Evolutionary conservation across 2,113 vertebrate genomes (phyloP).

Genomic region (Diadophis punctatus): DNA sequence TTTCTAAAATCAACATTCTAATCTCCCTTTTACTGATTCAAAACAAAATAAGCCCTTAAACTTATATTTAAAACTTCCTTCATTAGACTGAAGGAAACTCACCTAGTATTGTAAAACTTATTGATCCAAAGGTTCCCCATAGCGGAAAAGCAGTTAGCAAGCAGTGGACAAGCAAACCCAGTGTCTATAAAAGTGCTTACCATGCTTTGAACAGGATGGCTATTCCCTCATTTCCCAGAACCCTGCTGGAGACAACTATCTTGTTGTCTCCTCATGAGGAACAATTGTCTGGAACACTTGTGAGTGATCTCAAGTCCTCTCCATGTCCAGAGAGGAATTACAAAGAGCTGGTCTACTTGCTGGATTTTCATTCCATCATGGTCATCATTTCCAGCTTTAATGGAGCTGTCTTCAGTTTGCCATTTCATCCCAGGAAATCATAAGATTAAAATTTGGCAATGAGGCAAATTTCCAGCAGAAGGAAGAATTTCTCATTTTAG

Average conservation of each 20-base stretch:
- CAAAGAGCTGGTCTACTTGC: background rate
- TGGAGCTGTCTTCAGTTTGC: background rate
- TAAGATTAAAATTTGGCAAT: slow-evolving; percentile 1
- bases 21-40: background rate
- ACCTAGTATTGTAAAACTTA: background rate
- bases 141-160: background rate
- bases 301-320: background rate
- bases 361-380: background rate
- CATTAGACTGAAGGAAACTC: background rate
- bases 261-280: background rate
- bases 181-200: background rate
- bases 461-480: background rate
- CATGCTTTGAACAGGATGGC: background rate
- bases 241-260: background rate
- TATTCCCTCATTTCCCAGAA: background rate
- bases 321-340: background rate
- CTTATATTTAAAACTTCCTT: background rate
- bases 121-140: background rate
- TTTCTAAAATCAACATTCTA: background rate
- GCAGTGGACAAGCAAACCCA: background rate
- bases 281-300: background rate
- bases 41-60: background rate
- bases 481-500: background rate
- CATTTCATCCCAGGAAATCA: background rate
- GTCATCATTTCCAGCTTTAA: background rate